These are phyloP conservation scores for Amazonetta brasiliensis DNA, from an alignment of 2,797 vertebrate species.

Conservation along the genomic window DNA sequence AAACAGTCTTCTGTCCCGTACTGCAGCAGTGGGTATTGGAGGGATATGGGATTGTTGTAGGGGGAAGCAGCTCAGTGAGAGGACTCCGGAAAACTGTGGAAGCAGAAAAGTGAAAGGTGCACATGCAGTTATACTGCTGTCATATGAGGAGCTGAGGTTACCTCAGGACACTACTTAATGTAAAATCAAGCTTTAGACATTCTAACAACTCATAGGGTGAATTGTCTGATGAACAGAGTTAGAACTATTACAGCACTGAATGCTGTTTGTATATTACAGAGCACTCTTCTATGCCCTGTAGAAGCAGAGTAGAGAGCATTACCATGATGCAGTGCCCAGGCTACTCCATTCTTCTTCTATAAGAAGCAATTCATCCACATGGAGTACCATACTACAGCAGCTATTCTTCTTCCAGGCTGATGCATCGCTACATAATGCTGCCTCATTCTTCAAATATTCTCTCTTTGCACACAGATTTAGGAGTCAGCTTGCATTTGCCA, in stretches of 20 bases:
- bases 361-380: neutral
- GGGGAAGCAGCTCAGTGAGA: neutral
- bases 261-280: neutral
- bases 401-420: neutral
- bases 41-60: neutral
- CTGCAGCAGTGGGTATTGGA: neutral
- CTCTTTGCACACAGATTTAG: neutral
- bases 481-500: neutral
- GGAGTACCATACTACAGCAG: neutral
- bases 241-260: neutral
- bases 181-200: neutral
- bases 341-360: neutral
- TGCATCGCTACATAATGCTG: neutral
- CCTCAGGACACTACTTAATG: neutral
- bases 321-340: neutral
- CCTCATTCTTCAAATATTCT: neutral
- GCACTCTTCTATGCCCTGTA: neutral
- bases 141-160: neutral
- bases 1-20: neutral
- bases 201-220: neutral
- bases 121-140: neutral
- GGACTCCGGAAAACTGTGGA: neutral
- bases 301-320: neutral
- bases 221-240: neutral
- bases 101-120: neutral